Evolutionary conservation across 2,888 invertebrate genomes (phyloP).

Genomic region (Geophilus truncorum): DNA sequence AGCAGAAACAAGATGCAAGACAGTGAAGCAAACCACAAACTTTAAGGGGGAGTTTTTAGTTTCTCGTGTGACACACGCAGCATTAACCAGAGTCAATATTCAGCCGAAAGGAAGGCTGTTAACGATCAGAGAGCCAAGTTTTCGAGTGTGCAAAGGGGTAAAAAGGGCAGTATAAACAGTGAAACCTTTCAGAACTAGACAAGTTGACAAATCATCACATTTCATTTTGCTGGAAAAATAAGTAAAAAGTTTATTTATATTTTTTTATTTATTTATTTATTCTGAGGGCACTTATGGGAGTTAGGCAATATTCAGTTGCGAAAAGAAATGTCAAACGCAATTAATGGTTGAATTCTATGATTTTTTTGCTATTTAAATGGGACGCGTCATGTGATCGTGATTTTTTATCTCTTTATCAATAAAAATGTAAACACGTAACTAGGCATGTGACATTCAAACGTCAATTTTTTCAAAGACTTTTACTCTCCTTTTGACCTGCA

Average conservation of each 20-base stretch:
- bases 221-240: neutral
- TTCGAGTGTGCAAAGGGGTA: neutral
- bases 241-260: neutral
- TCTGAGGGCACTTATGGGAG: neutral
- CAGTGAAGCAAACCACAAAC: neutral
- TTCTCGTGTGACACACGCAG: neutral
- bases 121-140: neutral
- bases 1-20: neutral
- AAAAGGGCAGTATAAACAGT: too few relatives aligned
- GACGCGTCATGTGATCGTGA: too few relatives aligned
- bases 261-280: too few relatives aligned
- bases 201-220: neutral
- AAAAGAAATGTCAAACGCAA: neutral
- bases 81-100: neutral
- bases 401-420: neutral
- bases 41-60: neutral
- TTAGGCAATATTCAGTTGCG: neutral
- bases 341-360: too few relatives aligned
- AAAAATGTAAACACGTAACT: too few relatives aligned
- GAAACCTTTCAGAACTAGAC: too few relatives aligned
- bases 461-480: too few relatives aligned
- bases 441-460: too few relatives aligned
- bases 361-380: too few relatives aligned
- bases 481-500: neutral
- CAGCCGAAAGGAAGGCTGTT: neutral